Evolutionary conservation across 2,888 invertebrate species (phyloP), one percentile per base, ranked within the genome.

Genomic region (Oscheius sp.): DNA sequence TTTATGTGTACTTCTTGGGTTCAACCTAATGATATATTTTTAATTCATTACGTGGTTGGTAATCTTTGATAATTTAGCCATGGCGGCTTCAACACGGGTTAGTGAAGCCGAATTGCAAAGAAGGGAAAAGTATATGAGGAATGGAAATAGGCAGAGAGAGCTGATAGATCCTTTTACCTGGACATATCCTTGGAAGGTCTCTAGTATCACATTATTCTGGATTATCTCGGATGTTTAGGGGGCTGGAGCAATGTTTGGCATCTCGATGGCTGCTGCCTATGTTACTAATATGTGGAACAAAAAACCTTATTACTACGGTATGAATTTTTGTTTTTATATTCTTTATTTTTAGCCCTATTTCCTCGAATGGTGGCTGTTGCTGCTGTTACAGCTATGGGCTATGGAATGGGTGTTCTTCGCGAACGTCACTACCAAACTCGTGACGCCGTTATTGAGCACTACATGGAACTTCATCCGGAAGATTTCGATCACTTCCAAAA

Each of bases 371-470:
- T 71, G 49, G 57, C 71, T n/a, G 50, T 81, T 20, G 68, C 69
- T 38, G 77, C 71, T 17, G 70, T 73, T 2, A 74, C 73, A 33
- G 74, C 76, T 6, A 22, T 80, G 1, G 83, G 82, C 33, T 85
- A 79, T 68, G 70, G 65, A 6, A 67, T 77, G 38, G 85, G 83
- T 51, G 73, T 70, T 28, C 65, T 79, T 8, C 78, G 85, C 14
- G 82, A 80, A 62, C 71, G 75, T 59, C 81, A 83, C 62, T 79
- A 82, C 70, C 54, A 72, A 49, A 77, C 77, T 20, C 74, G 85
- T 67, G 85, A 85, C 57, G 85, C 85, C 12, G 80, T 84, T 36
- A 70, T 85, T 50, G 78, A 84, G 33, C 83, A 85, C 70, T 85
- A 85, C 73, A 74, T 81, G 62, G 54, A 75, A 26, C 75, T 83